phyloP scores from a whole-genome alignment of 2,888 invertebrate species.

The Zaprionus bogoriensis region DNA sequence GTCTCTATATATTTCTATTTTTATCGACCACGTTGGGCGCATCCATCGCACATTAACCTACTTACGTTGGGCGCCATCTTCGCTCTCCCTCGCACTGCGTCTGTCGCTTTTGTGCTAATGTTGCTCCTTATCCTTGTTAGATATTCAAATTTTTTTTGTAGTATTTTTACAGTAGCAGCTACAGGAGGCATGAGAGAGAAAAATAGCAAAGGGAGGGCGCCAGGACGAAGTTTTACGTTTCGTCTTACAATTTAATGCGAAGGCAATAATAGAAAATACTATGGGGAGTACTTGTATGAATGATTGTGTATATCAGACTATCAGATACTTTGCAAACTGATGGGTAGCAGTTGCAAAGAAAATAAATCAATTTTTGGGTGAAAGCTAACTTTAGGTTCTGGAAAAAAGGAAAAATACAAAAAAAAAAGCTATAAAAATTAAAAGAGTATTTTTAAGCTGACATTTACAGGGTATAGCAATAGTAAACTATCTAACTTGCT shows the following conservation, averaged over 20 bases:
- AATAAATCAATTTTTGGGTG: no score
- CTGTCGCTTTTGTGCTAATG: conserved; percentile 30
- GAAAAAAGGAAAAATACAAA: no score
- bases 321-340: no score
- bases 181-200: neutral
- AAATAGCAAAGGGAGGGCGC: no score
- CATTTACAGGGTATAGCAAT: neutral
- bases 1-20: conserved; percentile 44
- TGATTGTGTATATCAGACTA: no score
- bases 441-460: neutral
- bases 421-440: no score
- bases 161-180: conserved; percentile 2
- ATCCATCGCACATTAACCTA: conserved; percentile 68
- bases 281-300: no score
- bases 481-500: neutral
- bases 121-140: conserved; percentile 61
- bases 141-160: conserved; percentile 69
- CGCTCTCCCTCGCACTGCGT: conserved; percentile 7
- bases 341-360: no score
- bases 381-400: no score
- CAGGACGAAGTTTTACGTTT: neutral
- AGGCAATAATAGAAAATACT: neutral
- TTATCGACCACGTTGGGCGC: conserved; percentile 57
- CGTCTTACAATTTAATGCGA: neutral
- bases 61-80: conserved; percentile 64